These are phyloP conservation scores for Typhlichthys subterraneus DNA, from an alignment of 2,797 vertebrate species.

Conservation along the genomic window DNA sequence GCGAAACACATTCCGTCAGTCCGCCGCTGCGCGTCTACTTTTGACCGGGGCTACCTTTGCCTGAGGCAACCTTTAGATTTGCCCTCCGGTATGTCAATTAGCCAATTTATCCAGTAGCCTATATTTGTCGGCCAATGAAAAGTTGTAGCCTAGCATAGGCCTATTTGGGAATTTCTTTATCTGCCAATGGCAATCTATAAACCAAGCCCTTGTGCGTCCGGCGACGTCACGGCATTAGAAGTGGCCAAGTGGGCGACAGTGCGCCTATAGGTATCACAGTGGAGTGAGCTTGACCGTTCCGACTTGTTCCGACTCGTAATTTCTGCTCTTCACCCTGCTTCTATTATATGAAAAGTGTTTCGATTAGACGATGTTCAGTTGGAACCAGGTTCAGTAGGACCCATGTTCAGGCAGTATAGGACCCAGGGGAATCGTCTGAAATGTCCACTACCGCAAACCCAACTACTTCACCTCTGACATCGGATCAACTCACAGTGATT, in stretches of 20 bases:
- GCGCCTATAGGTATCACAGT: conserved; percentile 33
- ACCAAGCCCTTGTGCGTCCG: background rate
- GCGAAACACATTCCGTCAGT: too few relatives aligned
- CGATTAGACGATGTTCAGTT: conserved; percentile 32
- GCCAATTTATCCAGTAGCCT: conserved; percentile 1
- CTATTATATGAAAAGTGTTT: conserved; percentile 44
- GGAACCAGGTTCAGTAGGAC: conserved; percentile 18
- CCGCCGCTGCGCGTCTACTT: too few relatives aligned
- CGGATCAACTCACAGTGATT: conserved; percentile 74
- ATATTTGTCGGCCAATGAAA: background rate
- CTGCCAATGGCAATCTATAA: conserved; percentile 4
- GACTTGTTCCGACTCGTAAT: background rate
- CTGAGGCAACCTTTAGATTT: too few relatives aligned
- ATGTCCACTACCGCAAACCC: conserved; percentile 73
- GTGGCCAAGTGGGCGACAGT: conserved; percentile 40
- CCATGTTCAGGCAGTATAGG: conserved; percentile 6
- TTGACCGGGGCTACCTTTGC: too few relatives aligned
- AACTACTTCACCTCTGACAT: conserved; percentile 59
- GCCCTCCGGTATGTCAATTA: conserved; percentile 10
- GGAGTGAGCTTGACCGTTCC: conserved; percentile 29
- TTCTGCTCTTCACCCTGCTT: background rate
- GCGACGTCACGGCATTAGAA: conserved; percentile 47
- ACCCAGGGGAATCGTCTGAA: conserved; percentile 54
- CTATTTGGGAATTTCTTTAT: background rate
- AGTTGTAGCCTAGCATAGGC: background rate